These are phyloP conservation scores for Stichopus horrens DNA, from an alignment of 53 echinoderm and acorn worm species.

Conservation along the genomic window DNA sequence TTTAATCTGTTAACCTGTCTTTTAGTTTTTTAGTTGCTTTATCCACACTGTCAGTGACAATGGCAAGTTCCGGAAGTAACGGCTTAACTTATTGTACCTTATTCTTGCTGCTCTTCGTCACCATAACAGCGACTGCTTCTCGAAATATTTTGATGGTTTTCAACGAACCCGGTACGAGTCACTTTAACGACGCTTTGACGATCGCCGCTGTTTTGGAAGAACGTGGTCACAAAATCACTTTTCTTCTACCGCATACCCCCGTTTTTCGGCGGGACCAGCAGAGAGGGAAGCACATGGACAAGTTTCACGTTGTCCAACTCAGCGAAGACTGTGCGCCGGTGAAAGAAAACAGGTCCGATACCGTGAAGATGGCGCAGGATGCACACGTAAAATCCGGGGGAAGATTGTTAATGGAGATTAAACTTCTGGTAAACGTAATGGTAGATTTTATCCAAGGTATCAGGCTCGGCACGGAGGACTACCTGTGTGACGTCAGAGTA, in stretches of 20 bases:
- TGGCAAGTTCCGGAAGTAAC: too few species aligned
- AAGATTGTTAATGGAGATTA: background rate
- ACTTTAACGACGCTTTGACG: slow-evolving; percentile 24
- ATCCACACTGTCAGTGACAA: too few species aligned
- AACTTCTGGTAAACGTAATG: background rate
- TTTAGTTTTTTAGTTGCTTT: too few species aligned
- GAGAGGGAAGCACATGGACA: background rate
- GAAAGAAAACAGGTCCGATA: background rate
- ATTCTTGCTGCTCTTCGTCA: background rate
- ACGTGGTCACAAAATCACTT: slow-evolving; percentile 30
- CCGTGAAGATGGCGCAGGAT: background rate
- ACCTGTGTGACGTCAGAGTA: background rate
- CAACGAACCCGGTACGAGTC: slow-evolving; percentile 37
- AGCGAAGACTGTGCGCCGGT: background rate
- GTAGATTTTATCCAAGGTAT: background rate
- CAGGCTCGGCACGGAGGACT: background rate
- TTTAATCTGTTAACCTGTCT: too few species aligned
- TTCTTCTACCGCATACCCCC: background rate
- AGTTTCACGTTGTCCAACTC: background rate
- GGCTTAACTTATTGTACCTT: too few species aligned
- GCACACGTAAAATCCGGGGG: background rate
- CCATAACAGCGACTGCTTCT: background rate
- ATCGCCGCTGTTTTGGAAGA: slow-evolving; percentile 1
- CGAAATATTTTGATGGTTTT: slow-evolving; percentile 27
- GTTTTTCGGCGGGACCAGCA: background rate